Evolutionary conservation across 2,797 vertebrate genomes (phyloP).

Genomic region (Lagocephalus sceleratus): DNA sequence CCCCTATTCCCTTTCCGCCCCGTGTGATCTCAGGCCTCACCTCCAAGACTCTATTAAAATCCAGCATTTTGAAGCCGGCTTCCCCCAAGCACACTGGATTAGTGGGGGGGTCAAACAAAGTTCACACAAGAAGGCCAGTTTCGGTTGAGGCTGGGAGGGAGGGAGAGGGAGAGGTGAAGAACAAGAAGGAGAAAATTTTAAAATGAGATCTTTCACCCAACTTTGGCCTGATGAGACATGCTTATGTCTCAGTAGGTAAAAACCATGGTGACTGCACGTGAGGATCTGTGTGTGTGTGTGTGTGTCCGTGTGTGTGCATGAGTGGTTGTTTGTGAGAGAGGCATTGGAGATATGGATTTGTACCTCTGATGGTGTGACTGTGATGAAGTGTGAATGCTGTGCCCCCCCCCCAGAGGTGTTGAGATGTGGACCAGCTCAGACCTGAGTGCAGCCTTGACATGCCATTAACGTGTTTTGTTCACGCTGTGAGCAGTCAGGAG

Average conservation of each 20-base stretch:
- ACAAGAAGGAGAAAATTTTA: conserved; percentile 31
- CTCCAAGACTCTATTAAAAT: conserved; percentile 53
- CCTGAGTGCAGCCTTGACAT: conserved; percentile 57
- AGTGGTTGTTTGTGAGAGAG: conserved; percentile 12
- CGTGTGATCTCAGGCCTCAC: conserved; percentile 40
- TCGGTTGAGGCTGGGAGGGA: conserved; percentile 10
- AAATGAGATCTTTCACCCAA: conserved; percentile 56
- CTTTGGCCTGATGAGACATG: conserved; percentile 63
- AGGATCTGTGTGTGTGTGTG: conserved; percentile 27
- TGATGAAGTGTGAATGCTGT: conserved; percentile 51
- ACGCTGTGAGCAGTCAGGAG: conserved; percentile 28
- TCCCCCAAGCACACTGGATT: conserved; percentile 55
- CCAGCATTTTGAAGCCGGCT: conserved; percentile 46
- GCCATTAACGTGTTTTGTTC: conserved; percentile 52
- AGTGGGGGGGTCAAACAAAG: conserved; percentile 60
- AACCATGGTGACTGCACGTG: conserved; percentile 63
- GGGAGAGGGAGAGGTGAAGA: conserved; percentile 19
- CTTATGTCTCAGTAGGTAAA: conserved; percentile 58
- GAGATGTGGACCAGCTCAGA: conserved; percentile 47
- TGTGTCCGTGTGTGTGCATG: conserved; percentile 23
- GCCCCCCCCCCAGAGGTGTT: conserved; percentile 42
- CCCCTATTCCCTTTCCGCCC: conserved; percentile 53
- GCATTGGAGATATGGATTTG: conserved; percentile 38
- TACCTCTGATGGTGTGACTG: conserved; percentile 45
- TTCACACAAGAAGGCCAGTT: conserved; percentile 61